These are phyloP conservation scores for Leptosomus discolor DNA, from an alignment of 2,113 vertebrate species.

Conservation along the genomic window DNA sequence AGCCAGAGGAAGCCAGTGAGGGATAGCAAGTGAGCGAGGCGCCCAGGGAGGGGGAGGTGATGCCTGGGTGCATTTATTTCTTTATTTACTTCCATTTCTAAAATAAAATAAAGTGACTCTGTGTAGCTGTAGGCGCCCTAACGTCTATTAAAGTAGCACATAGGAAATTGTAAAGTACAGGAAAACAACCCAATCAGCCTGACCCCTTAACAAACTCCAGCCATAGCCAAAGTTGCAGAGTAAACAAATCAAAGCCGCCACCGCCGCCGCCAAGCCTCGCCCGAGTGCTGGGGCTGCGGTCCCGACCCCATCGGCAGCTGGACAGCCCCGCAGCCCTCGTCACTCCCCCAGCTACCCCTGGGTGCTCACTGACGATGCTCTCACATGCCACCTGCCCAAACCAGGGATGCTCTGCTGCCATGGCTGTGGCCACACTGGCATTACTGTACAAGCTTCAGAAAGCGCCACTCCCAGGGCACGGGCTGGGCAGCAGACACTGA, in stretches of 20 bases:
- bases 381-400: accelerated
- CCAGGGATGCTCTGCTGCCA: not conserved
- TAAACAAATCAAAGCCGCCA: not conserved
- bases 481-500: not conserved
- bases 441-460: accelerated
- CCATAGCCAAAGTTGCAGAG: not conserved
- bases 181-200: constrained; percentile 43
- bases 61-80: constrained; percentile 12
- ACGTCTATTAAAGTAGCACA: constrained; percentile 47
- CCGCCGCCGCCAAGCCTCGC: not conserved
- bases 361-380: not conserved
- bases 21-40: not conserved
- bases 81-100: not conserved
- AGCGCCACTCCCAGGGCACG: accelerated
- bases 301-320: accelerated
- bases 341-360: not conserved
- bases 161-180: constrained; percentile 62
- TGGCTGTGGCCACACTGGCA: accelerated
- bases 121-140: constrained; percentile 44
- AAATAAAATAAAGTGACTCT: constrained; percentile 21
- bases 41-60: not conserved
- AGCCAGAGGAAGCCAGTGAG: constrained; percentile 21
- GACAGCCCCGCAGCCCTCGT: accelerated
- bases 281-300: not conserved
- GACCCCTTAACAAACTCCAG: constrained; percentile 48